phyloP scores from a whole-genome alignment of 2,888 invertebrate genomes.

The Lithodes maja region DNA sequence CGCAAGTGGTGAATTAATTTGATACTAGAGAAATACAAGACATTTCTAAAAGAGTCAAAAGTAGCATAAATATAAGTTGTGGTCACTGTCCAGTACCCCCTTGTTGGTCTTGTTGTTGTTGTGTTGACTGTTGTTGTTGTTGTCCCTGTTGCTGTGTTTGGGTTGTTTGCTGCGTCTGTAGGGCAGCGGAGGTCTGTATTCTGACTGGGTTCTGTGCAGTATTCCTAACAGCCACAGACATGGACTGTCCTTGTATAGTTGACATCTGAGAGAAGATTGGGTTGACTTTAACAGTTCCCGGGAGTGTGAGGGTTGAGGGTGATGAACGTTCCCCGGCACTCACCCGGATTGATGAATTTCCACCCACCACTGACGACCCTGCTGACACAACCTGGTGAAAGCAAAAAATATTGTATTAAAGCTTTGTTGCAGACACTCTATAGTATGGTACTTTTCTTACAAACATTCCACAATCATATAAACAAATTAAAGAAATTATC shows the following conservation, averaged over 20 bases:
- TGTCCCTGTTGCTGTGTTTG: conserved; percentile 53
- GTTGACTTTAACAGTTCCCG: conserved; percentile 54
- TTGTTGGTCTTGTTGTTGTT: conserved; percentile 26
- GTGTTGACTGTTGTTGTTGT: conserved; percentile 36
- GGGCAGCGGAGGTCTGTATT: conserved; percentile 63
- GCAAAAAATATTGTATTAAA: too few species aligned
- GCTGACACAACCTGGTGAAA: conserved; percentile 61
- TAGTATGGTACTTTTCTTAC: too few species aligned
- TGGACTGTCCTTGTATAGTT: conserved; percentile 66
- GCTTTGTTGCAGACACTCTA: too few species aligned
- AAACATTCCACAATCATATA: too few species aligned
- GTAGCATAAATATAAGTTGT: background rate
- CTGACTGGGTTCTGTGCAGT: conserved; percentile 60
- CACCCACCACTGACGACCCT: conserved; percentile 51
- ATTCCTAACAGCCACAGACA: conserved; percentile 77
- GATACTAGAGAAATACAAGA: background rate
- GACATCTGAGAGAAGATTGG: conserved; percentile 53
- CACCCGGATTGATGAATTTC: conserved; percentile 69
- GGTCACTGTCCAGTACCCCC: conserved; percentile 21
- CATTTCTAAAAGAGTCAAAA: background rate
- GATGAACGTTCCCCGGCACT: conserved; percentile 56
- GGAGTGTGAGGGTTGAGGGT: conserved; percentile 42
- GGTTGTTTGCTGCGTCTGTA: conserved; percentile 55
- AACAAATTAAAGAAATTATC: too few species aligned
- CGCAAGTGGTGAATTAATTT: background rate